Evolutionary conservation across 2,888 invertebrate genomes (phyloP).

Genomic region (Neoaliturus tenellus): DNA sequence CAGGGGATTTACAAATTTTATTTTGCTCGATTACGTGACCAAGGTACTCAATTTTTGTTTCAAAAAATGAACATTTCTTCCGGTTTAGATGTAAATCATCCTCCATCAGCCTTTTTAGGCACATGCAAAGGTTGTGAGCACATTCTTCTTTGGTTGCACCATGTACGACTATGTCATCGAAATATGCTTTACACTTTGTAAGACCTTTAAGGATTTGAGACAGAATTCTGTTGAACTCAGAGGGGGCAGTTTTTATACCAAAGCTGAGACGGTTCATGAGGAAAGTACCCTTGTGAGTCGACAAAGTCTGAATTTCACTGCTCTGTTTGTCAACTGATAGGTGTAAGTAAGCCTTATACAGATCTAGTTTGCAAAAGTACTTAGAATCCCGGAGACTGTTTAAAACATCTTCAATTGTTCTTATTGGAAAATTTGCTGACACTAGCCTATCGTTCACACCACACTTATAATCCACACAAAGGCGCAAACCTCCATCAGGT

Average conservation of each 20-base stretch:
- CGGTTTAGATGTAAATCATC: constrained; percentile 57
- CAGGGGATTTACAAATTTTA: constrained; percentile 53
- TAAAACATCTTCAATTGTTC: constrained; percentile 60
- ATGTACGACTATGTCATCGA: constrained; percentile 65
- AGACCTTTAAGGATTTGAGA: constrained; percentile 54
- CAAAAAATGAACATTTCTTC: background rate
- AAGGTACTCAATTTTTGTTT: constrained; percentile 42
- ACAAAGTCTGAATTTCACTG: constrained; percentile 54
- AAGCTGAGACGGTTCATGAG: constrained; percentile 2
- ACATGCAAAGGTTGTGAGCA: constrained; percentile 32
- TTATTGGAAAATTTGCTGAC: constrained; percentile 62
- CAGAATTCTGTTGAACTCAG: constrained; percentile 58
- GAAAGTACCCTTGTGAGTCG: constrained; percentile 55
- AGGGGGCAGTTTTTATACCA: constrained; percentile 50
- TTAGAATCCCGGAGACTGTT: constrained; percentile 55
- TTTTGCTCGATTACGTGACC: constrained; percentile 52
- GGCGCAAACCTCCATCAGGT: constrained; percentile 53
- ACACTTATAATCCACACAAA: constrained; percentile 65
- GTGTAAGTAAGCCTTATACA: constrained; percentile 63
- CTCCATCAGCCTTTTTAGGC: constrained; percentile 54
- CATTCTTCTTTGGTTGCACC: constrained; percentile 63
- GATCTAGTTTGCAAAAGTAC: constrained; percentile 61
- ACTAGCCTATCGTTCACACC: constrained; percentile 65
- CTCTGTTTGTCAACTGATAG: constrained; percentile 57
- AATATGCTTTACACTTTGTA: constrained; percentile 52